Evolutionary conservation across 2,113 vertebrate species (phyloP), one percentile per base, ranked within the genome.

Genomic region (Marcusenius ussheri): DNA sequence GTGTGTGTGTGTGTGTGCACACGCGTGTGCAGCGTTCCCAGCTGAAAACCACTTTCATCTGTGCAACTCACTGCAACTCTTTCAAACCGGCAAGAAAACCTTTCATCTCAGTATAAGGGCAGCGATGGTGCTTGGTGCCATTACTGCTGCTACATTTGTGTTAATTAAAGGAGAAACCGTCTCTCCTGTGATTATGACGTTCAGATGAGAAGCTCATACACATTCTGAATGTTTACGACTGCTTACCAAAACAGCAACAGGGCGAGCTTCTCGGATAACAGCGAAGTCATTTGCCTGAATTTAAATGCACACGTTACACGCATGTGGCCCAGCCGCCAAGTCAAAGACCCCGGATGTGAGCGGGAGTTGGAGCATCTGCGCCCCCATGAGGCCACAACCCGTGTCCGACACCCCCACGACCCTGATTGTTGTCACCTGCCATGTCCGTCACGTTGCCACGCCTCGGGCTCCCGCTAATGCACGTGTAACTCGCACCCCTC

Each of bases 21-120:
- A 45, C 8, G 58, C 11, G 56, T 58, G 62, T 27, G n/a, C 62
- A 1, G n/a, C 0, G 62, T 27, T 70, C 62, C 62, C 62, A 70
- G 62, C 62, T 70, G 24, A 49, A 50, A 85, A 77, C 35, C 47
- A 85, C 45, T 88, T 27, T 80, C 66, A 90, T 90, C 49, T 21
- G 17, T 27, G 35, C 31, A 80, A 47, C 74, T 24, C 21, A 11
- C 15, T 74, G 45, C 46, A 87, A 35, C 39, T 31, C 62, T 51
- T 31, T 50, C 35, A 27, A 83, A 47, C 35, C 62, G 27, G n/a
- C 47, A n/a, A 74, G 58, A 9, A 70, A 39, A 5, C 70, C 47
- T 58, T 83, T 90, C n/a, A 90, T 88, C 85, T 58, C 62, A 31
- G 85, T n/a, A 58, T 88, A 47, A 90, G n/a, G 5, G 50, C 47